Base-by-base conservation (phyloP, 2,797 vertebrate genomes). In the Sarcoramphus papa region DNA sequence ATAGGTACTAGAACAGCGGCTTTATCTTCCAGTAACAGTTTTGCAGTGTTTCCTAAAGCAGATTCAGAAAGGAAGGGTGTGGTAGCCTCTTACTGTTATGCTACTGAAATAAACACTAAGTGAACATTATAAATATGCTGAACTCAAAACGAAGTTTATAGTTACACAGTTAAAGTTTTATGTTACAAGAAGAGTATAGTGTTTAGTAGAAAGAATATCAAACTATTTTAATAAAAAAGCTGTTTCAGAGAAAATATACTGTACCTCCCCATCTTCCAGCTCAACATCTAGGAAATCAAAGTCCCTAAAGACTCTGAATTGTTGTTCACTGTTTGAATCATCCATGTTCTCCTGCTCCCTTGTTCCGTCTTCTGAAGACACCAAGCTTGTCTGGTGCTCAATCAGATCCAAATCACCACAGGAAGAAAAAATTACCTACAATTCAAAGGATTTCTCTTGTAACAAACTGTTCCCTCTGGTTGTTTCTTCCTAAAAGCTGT, bases 241-340 rank as follows among this genome's bases (percentile, higher is more conserved):
- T 70, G 37, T 89, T 96, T 88, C 54, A 97, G 67, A 95, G 88
- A 97, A 96, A 95, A 86, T 41, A 64, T 91, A 97, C 97, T 48
- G 23, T 98, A 99, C 99, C 99, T 99, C 99, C 96, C 99, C 99
- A 60, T 99, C 99, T 96, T 99, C 99, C 96, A 99, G 98, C 95
- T 99, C 99, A 95, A 99, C 99, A 22, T 99, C 99, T 94, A 99
- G 98, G 98, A 99, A 99, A 97, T 99, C 99, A 83, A 99, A 99
- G 98, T 99, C 99, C 83, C 99, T 98, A 98, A 99, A 99, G 97
- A 99, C 99, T 84, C 99, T 97, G 97, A 99, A 99, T 97, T 99
- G 99, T 87, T 99, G 99, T 97, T 99, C 99, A 14, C 99, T 99
- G 97, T 99, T 99, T 1, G 99, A 98, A 97, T 99, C 99, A 35